phyloP scores from a whole-genome alignment of 2,113 vertebrate species.

The Tupaia chinensis region DNA sequence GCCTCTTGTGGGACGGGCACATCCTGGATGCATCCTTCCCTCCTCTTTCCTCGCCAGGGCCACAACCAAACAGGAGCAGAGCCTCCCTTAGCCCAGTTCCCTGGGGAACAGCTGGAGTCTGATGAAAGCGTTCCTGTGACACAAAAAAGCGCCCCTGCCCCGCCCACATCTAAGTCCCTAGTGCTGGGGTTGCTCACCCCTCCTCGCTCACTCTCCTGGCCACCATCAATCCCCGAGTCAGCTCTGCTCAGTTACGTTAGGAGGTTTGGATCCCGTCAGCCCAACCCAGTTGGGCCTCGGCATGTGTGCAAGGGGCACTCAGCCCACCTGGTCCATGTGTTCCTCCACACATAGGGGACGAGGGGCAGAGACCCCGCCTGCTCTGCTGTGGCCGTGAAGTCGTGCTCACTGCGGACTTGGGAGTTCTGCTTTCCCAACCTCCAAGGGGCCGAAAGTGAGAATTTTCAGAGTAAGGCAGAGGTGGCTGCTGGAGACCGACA shows the following conservation, averaged over 20 bases:
- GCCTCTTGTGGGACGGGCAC: not conserved
- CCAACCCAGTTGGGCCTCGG: not conserved
- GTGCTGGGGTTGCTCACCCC: too few species aligned
- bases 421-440: not conserved
- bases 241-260: not conserved
- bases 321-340: accelerated
- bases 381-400: not conserved
- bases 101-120: not conserved
- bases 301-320: not conserved
- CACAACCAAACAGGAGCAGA: not conserved
- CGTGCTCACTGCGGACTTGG: not conserved
- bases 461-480: not conserved
- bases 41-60: not conserved
- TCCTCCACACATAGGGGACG: not conserved
- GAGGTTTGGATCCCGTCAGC: not conserved
- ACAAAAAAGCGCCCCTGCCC: not conserved
- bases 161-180: accelerated
- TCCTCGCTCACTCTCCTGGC: not conserved
- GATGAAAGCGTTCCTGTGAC: not conserved
- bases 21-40: not conserved
- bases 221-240: too few species aligned
- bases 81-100: not conserved
- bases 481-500: not conserved
- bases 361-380: not conserved
- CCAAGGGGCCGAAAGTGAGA: not conserved